These are phyloP conservation scores for Siphamia tubifer DNA, from an alignment of 2,113 vertebrate genomes.

Conservation along the genomic window DNA sequence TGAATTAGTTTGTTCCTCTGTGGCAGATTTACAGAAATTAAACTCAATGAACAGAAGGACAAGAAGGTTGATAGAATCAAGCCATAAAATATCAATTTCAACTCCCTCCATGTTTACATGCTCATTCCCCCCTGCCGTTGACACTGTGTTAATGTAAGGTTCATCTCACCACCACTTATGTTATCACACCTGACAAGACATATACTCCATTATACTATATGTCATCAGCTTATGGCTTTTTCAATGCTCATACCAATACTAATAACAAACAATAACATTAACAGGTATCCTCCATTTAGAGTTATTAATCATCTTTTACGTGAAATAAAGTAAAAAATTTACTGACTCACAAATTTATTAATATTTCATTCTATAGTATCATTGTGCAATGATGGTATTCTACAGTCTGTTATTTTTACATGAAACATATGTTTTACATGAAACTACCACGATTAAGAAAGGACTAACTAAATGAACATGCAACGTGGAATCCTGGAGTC, in stretches of 20 bases:
- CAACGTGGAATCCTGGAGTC: too few species aligned
- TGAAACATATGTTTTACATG: too few species aligned
- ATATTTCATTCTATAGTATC: too few species aligned
- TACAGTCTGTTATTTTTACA: too few species aligned
- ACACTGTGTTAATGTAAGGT: not conserved
- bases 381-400: too few species aligned
- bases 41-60: conserved; percentile 57
- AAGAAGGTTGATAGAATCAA: conserved; percentile 55
- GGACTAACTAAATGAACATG: too few species aligned
- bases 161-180: not conserved
- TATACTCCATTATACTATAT: not conserved
- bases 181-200: not conserved
- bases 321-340: too few species aligned
- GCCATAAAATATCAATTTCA: conserved; percentile 58
- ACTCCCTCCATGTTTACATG: conserved; percentile 15
- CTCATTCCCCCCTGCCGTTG: not conserved
- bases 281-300: too few species aligned
- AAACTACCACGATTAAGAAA: too few species aligned
- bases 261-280: too few species aligned
- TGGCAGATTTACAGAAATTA: conserved; percentile 76
- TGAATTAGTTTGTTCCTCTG: conserved; percentile 60
- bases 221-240: not conserved
- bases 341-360: too few species aligned
- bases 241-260: not conserved
- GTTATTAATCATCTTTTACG: too few species aligned